Conservation (phyloP, 1,140 invertebrate genomes). For the Drosophila miranda region DNA sequence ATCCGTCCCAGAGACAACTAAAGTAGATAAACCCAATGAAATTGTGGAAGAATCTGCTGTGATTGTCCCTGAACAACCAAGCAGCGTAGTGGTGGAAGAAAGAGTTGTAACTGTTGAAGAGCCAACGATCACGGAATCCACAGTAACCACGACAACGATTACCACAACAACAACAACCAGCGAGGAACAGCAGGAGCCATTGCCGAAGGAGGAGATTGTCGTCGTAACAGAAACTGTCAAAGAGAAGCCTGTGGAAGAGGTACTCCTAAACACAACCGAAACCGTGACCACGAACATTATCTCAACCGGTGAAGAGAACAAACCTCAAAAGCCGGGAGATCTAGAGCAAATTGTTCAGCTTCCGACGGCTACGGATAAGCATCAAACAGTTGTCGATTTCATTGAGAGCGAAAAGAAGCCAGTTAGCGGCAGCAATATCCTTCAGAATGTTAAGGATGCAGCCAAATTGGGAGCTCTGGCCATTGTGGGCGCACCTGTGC, state of each 20-base stretch:
- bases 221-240: conserved; percentile 13
- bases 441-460: conserved; percentile 88
- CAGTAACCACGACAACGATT: conserved; percentile 52
- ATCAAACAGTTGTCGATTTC: conserved; percentile 62
- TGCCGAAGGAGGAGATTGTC: conserved; percentile 23
- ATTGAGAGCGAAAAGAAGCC: conserved; percentile 56
- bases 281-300: conserved; percentile 25
- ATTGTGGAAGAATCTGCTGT: neutral
- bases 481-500: conserved; percentile 89
- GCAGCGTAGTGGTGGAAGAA: conserved; percentile 31
- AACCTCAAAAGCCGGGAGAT: conserved; percentile 31
- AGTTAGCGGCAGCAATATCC: conserved; percentile 28
- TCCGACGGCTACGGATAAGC: conserved; percentile 18
- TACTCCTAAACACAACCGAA: conserved; percentile 16
- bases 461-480: conserved; percentile 92
- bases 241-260: neutral
- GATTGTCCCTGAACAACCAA: neutral
- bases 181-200: conserved; percentile 16
- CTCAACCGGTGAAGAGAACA: conserved; percentile 16
- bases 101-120: conserved; percentile 47
- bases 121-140: conserved; percentile 48
- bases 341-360: conserved; percentile 29
- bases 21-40: conserved; percentile 9
- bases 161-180: conserved; percentile 44
- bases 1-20: conserved; percentile 11